Base-by-base conservation (phyloP, 2,113 vertebrate genomes). In the Mesocricetus auratus region DNA sequence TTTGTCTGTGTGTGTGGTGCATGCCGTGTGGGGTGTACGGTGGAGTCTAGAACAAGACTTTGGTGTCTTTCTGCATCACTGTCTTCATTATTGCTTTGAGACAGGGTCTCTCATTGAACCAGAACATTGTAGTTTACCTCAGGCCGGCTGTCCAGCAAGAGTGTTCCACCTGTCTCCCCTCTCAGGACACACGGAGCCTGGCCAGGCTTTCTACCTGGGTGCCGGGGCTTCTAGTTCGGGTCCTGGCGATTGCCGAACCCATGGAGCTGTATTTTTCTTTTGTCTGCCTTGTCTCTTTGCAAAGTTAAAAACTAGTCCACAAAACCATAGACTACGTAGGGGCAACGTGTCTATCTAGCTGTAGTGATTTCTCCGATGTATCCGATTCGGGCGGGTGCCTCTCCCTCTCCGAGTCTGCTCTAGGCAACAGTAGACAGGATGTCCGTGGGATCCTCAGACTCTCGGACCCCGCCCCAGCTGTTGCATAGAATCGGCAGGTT, bases 401-500 rank as follows among this genome's bases (percentile, higher is more conserved):
- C 47, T 74, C 31, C 29, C 45, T 31, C 16, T 60, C 11, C 0
- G 47, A 17, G 16, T 7, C 2, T 87, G 73, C 47, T 47, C 73
- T 66, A 42, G 89, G 17, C 24, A 24, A 6, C 15, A 3, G 71
- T 17, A 47, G 58, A 33, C 12, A 31, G 9, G 31, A 64, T 33
- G 2, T 7, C 60, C 33, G 22, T 79, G 64, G 39, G 50, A 47
- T 9, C 5, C n/a, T 21, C 71, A 33, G 53, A 24, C 33, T 2
- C 16, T 12, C 12, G 6, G 16, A 7, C 69, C 33, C 62, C 21
- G 0, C 10, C 31, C 5, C 2, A 50, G 60, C 50, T 42, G 0
- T 66, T 5, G n/a, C 33, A 36, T 21, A 36, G 73, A 64, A n/a
- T 45, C 45, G 77, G 22, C 31, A 11, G 78, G 68, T 79, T 68